Conservation (phyloP, 2,113 vertebrate genomes). For the Acrocephalus arundinaceus region DNA sequence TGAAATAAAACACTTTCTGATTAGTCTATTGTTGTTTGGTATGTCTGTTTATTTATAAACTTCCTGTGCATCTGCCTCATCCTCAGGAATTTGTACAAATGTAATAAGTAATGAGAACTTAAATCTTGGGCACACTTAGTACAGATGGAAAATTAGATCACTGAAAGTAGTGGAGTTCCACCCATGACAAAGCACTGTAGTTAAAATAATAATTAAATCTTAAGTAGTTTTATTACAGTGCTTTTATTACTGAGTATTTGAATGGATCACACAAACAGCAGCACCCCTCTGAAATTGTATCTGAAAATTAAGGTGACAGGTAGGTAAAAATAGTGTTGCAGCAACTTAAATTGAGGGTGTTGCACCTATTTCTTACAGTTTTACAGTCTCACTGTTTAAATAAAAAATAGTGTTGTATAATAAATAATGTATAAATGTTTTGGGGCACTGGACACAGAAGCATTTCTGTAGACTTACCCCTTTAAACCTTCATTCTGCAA, state of each 20-base stretch:
- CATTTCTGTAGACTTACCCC: background rate
- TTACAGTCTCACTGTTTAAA: background rate
- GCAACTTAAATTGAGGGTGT: background rate
- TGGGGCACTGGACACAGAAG: background rate
- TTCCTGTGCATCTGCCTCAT: background rate
- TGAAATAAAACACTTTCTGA: background rate
- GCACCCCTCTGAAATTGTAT: background rate
- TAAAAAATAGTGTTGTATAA: background rate
- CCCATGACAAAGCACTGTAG: background rate
- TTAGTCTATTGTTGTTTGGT: background rate
- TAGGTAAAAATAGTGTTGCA: background rate
- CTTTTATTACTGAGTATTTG: background rate
- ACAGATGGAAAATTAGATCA: background rate
- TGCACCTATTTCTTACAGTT: background rate
- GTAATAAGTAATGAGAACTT: background rate
- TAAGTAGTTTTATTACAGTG: background rate
- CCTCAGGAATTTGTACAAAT: background rate
- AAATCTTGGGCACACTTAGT: background rate
- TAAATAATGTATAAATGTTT: background rate
- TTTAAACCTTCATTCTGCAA: background rate
- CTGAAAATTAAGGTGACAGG: background rate
- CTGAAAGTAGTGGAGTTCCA: background rate
- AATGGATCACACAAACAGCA: background rate
- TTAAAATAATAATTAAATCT: constrained; percentile 23
- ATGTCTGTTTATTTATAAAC: background rate